phyloP scores from a whole-genome alignment of 1,140 invertebrate genomes.

The Ips typographus region DNA sequence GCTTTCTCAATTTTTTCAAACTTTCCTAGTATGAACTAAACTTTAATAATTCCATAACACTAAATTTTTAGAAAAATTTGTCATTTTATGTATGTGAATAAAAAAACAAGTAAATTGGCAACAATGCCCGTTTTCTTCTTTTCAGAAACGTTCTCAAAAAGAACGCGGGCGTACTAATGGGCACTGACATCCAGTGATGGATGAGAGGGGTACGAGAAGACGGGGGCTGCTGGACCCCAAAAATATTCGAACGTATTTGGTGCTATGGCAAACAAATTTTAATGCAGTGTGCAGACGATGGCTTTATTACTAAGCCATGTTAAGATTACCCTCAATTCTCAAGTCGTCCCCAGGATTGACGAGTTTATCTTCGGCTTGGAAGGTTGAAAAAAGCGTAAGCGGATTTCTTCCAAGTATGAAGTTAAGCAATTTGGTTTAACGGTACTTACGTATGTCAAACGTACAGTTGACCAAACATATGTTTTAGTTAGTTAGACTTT shows the following conservation, averaged over 20 bases:
- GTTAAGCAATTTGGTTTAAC: no score
- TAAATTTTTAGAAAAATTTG: no score
- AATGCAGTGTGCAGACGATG: constrained; percentile 8
- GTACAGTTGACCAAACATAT: no score
- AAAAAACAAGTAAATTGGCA: constrained; percentile 14
- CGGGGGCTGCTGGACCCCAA: constrained; percentile 16
- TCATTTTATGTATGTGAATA: no score
- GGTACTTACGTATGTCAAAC: no score
- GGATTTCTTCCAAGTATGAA: no score
- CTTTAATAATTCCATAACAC: no score
- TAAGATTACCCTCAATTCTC: neutral
- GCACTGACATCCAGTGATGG: constrained; percentile 62
- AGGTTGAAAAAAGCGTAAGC: no score
- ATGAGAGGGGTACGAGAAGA: constrained; percentile 51
- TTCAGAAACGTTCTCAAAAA: constrained; percentile 39
- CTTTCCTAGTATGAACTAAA: no score
- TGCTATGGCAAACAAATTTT: constrained; percentile 15
- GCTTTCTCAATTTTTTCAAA: no score
- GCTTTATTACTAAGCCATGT: neutral
- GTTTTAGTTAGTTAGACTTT: no score
- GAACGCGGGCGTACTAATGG: constrained; percentile 61
- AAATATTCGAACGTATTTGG: constrained; percentile 25
- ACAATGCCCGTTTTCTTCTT: constrained; percentile 14
- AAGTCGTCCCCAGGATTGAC: neutral
- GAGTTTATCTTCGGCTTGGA: neutral